Percentiles rank a stretch among this genome's conserved stretches.
Evolutionary conservation across 1,140 invertebrate genomes (phyloP).

Genomic region (Magallana ariakensis): DNA sequence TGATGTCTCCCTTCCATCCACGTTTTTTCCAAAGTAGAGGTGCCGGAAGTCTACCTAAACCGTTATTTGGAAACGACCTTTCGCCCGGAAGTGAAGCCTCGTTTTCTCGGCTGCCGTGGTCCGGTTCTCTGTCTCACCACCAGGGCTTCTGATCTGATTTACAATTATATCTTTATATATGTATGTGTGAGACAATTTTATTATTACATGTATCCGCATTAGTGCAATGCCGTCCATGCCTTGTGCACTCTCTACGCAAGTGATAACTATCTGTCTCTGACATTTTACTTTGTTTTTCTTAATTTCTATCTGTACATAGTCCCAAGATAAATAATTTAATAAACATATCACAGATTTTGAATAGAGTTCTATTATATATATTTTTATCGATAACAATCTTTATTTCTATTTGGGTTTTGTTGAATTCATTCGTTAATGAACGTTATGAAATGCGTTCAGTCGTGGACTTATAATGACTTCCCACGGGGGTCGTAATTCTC

Average conservation of each 20-base stretch:
- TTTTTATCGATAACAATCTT: too few species aligned
- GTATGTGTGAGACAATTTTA: not conserved
- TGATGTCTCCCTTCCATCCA: slow-evolving; percentile 15
- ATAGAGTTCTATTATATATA: not conserved
- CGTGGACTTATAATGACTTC: not conserved
- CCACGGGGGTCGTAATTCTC: not conserved
- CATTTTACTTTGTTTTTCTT: not conserved
- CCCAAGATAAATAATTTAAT: slow-evolving; percentile 11
- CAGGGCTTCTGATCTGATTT: not conserved
- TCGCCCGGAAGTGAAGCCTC: not conserved
- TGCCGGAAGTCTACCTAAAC: not conserved
- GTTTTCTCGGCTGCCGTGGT: not conserved
- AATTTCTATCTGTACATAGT: slow-evolving; percentile 22
- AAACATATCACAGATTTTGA: not conserved
- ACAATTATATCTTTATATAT: not conserved
- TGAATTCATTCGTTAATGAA: not conserved
- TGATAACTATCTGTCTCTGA: slow-evolving; percentile 12
- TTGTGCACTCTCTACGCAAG: slow-evolving; percentile 24
- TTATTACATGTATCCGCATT: not conserved
- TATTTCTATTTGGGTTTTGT: not conserved
- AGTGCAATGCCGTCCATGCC: slow-evolving; percentile 23
- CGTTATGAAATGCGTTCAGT: not conserved
- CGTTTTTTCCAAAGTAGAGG: slow-evolving; percentile 28
- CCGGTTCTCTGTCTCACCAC: not conserved
- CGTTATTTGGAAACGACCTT: not conserved